Base-by-base conservation (phyloP, 2,113 vertebrate genomes). In the Melanostigma gelatinosum region DNA sequence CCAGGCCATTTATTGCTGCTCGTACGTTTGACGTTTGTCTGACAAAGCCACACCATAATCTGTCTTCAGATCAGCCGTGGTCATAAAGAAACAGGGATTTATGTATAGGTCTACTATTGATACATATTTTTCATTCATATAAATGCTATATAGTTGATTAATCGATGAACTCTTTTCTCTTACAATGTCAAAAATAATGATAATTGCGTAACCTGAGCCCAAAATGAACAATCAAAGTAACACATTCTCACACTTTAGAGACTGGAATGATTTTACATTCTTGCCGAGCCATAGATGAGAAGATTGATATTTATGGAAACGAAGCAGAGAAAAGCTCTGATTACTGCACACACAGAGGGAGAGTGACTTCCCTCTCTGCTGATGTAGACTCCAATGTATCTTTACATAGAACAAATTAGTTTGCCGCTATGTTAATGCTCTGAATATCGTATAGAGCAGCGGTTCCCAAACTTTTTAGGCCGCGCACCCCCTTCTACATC, bases 1-100 rank as follows among this genome's bases (percentile, higher is more conserved):
- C 27, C 54, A 73, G 60, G n/a, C 13, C 68, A 24, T 63, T 61
- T 65, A 66, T 63, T 42, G 22, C 10, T 48, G 38, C 9, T 57
- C 6, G 0, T 8, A 42, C 24, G 24, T 24, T 24, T 4, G 40
- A 60, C 13, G 8, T 77, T 42, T 10, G 5, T 27, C 34, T 8
- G 32, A 42, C n/a, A n/a, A 3, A n/a, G 24, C 15, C 20, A 16
- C 12, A 18, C 20, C 13, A 12, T 18, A 8, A 52, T 52, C 13
- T 6, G 6, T 50, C 32, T 40, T 16, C 42, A 8, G n/a, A 12
- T 24, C n/a, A 55, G 54, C 54, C 12, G 54, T n/a, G 8, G 24
- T 55, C n/a, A 52, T 20, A 1, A 52, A n/a, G 8, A 52, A 52
- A 22, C 22, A 22, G 50, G 16, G 50, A 52, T 52, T 52, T 9